phyloP scores from a whole-genome alignment of 2,888 invertebrate species.

The Fissipunctia ypsillon region DNA sequence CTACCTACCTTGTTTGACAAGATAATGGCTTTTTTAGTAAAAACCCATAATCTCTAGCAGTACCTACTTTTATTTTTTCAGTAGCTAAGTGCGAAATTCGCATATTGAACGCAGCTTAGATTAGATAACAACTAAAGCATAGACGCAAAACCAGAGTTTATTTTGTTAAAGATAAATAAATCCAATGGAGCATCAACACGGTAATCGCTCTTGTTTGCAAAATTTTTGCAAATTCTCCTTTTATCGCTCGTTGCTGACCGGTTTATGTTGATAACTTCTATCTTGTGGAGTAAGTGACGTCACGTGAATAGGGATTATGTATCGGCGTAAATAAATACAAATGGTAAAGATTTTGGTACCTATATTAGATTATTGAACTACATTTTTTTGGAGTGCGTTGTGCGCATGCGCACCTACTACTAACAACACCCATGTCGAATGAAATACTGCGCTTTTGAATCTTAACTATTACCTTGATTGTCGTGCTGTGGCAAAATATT shows the following conservation, averaged over 20 bases:
- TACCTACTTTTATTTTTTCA: background rate
- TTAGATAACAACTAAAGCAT: slow-evolving; percentile 2
- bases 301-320: slow-evolving; percentile 38
- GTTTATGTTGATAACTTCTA: slow-evolving; percentile 47
- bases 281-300: slow-evolving; percentile 64
- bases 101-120: background rate
- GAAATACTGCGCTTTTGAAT: slow-evolving; percentile 15
- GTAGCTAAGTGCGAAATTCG: background rate
- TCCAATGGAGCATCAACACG: slow-evolving; percentile 10
- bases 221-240: slow-evolving; percentile 24
- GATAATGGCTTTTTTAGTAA: background rate
- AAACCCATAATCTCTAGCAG: slow-evolving; percentile 7
- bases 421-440: slow-evolving; percentile 1
- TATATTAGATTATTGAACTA: slow-evolving; percentile 26
- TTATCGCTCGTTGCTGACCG: slow-evolving; percentile 60
- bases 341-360: slow-evolving; percentile 30
- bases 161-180: slow-evolving; percentile 20
- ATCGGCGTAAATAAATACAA: slow-evolving; percentile 48
- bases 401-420: slow-evolving; percentile 45
- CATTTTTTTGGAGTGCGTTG: slow-evolving; percentile 11
- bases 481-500: slow-evolving; percentile 1
- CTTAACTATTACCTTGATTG: slow-evolving; percentile 10
- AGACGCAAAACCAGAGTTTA: background rate
- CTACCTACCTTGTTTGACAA: slow-evolving; percentile 20
- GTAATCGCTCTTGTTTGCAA: slow-evolving; percentile 17